Percentiles rank a stretch among this genome's conserved stretches.
phyloP scores from a whole-genome alignment of 2,797 vertebrate species.

The Lutra lutra region DNA sequence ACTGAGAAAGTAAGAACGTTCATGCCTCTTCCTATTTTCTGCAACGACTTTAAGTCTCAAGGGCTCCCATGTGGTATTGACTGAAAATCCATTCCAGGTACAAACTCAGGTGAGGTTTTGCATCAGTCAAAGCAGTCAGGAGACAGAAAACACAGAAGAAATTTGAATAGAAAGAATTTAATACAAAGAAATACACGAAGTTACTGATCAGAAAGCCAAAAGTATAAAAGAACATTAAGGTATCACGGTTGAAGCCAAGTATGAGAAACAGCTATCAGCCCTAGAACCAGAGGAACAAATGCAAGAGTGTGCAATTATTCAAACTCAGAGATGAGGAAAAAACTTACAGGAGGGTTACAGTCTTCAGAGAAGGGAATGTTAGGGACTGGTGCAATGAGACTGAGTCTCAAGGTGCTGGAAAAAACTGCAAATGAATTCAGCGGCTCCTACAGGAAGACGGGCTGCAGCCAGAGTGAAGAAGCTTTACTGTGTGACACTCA shows the following conservation, averaged over 20 bases:
- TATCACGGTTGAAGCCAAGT: neutral
- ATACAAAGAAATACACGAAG: neutral
- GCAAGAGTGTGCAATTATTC: neutral
- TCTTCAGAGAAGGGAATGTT: neutral
- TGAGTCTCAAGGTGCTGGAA: neutral
- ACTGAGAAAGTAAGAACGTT: neutral
- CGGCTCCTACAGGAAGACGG: neutral
- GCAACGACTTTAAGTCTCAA: neutral
- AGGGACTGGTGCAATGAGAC: neutral
- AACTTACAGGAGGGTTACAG: neutral
- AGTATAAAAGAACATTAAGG: neutral
- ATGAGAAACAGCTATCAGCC: neutral
- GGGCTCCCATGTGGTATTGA: neutral
- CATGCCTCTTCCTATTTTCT: neutral
- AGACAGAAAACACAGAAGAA: constrained; percentile 11
- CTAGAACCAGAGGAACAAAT: neutral
- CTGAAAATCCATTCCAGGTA: neutral
- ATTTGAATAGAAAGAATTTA: constrained; percentile 13
- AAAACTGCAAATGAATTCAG: constrained; percentile 24
- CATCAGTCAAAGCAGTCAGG: neutral
- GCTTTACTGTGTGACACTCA: neutral
- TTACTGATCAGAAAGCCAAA: neutral
- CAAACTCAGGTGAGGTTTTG: neutral
- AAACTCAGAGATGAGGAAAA: neutral
- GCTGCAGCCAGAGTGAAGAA: neutral